These are phyloP conservation scores for Synanthedon myopaeformis DNA, from an alignment of 2,888 invertebrate genomes.

Conservation along the genomic window DNA sequence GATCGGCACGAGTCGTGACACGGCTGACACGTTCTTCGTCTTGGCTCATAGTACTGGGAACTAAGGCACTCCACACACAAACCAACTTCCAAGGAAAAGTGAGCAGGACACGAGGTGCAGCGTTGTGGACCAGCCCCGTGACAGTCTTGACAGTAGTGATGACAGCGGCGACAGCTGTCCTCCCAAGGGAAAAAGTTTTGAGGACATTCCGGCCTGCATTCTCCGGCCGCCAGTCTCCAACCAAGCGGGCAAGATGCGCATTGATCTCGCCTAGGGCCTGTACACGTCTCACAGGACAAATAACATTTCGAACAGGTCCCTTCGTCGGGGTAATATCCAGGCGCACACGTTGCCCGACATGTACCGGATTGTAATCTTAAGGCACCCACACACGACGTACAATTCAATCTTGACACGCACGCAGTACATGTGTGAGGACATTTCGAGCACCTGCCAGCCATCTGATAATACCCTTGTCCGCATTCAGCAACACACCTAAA, in stretches of 20 bases:
- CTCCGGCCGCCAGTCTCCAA: slow-evolving; percentile 85
- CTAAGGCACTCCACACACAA: slow-evolving; percentile 81
- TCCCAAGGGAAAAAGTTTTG: slow-evolving; percentile 85
- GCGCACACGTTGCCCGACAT: slow-evolving; percentile 82
- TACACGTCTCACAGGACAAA: slow-evolving; percentile 85
- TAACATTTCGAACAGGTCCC: slow-evolving; percentile 87
- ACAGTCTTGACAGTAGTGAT: slow-evolving; percentile 89
- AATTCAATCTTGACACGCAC: slow-evolving; percentile 83
- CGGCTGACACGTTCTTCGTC: slow-evolving; percentile 76
- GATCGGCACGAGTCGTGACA: slow-evolving; percentile 79
- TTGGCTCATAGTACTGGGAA: slow-evolving; percentile 79
- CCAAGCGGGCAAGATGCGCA: slow-evolving; percentile 85
- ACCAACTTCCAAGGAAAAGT: slow-evolving; percentile 78
- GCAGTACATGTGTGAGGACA: slow-evolving; percentile 84
- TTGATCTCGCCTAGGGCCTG: slow-evolving; percentile 85
- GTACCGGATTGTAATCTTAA: slow-evolving; percentile 86
- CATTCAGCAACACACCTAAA: slow-evolving; percentile 82
- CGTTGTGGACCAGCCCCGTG: slow-evolving; percentile 82
- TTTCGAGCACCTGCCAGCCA: slow-evolving; percentile 78
- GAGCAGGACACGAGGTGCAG: slow-evolving; percentile 79
- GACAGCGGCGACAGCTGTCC: slow-evolving; percentile 88
- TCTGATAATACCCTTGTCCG: slow-evolving; percentile 81
- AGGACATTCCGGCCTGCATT: slow-evolving; percentile 87
- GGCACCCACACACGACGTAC: slow-evolving; percentile 81
- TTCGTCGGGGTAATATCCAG: slow-evolving; percentile 86